Evolutionary conservation across 2,888 invertebrate genomes (phyloP), one percentile per base, ranked within the genome.

Genomic region (Nipponacmea schrenckii): DNA sequence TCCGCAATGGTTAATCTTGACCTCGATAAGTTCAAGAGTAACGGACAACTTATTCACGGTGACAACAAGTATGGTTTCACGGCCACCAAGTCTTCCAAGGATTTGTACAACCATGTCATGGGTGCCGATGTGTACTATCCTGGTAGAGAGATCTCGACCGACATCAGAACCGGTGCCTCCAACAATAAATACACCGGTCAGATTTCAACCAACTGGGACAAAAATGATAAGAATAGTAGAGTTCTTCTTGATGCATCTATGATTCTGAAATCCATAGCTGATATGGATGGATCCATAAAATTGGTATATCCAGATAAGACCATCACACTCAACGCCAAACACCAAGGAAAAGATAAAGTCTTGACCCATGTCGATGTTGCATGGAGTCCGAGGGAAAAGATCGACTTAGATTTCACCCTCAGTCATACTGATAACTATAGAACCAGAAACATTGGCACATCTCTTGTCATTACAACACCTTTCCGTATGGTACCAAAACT

Each of bases 161-260:
- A 75, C 10, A n/a, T 73, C 10, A 77, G 71, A 56, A 71, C 70
- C 4, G 71, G 73, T 5, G 44, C 44, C 17, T 66, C 74, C 4
- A 56, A 71, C n/a, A 69, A 74, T 45, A 45, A 74, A 56, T 77
- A 72, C 39, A 73, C 69, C 12, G 74, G 71, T 4, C 70, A 77
- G 24, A 46, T 81, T 27, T 79, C 80, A 64, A 69, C 81, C 17
- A 76, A 79, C 27, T 83, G 82, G 83, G 79, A 83, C 74, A 77
- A 74, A 8, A 74, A 78, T 62, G 63, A 44, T 5, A 68, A 69
- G 62, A 79, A 77, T 67, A 75, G 74, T 14, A 74, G 79, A 48
- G 77, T 79, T 67, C 44, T 78, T 17, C 50, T 74, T 15, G 77
- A 77, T 62, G 69, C 70, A 7, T 75, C 79, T 15, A 71, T 68